These are phyloP conservation scores for Chelonoidis abingdonii DNA, from an alignment of 2,113 vertebrate species.

Conservation along the genomic window DNA sequence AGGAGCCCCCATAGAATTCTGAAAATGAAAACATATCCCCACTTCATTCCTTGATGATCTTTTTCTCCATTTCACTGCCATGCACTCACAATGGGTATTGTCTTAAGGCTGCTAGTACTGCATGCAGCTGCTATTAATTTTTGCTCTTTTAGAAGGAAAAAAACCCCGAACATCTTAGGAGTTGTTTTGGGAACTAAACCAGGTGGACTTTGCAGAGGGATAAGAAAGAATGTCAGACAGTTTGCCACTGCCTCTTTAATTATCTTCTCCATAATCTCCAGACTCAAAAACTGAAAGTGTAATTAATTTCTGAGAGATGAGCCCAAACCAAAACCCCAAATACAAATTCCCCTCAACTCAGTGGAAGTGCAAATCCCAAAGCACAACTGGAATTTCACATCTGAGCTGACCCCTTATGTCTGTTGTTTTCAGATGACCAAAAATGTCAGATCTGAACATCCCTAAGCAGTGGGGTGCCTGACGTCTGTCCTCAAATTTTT, in stretches of 20 bases:
- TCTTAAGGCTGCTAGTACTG: not conserved
- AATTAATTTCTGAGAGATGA: accelerated
- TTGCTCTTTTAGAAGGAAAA: not conserved
- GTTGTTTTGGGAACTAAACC: not conserved
- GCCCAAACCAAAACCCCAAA: not conserved
- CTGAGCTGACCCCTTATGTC: not conserved
- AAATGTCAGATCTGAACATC: not conserved
- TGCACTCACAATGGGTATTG: not conserved
- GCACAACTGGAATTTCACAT: not conserved
- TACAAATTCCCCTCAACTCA: not conserved
- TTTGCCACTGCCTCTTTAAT: not conserved
- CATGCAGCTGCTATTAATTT: not conserved
- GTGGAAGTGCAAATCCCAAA: accelerated
- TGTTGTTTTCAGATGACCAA: not conserved
- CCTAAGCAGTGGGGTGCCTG: not conserved
- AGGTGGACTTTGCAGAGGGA: not conserved
- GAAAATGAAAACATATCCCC: not conserved
- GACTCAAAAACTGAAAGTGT: accelerated
- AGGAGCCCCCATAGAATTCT: not conserved
- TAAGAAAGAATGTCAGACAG: not conserved
- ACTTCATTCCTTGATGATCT: not conserved
- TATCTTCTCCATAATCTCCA: not conserved
- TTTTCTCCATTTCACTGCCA: not conserved
- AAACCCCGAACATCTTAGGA: not conserved
- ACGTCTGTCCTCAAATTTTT: too few relatives aligned